Evolutionary conservation across 1,140 invertebrate species (phyloP), one percentile per base, ranked within the genome.

Genomic region (Zaprionus davidi): DNA sequence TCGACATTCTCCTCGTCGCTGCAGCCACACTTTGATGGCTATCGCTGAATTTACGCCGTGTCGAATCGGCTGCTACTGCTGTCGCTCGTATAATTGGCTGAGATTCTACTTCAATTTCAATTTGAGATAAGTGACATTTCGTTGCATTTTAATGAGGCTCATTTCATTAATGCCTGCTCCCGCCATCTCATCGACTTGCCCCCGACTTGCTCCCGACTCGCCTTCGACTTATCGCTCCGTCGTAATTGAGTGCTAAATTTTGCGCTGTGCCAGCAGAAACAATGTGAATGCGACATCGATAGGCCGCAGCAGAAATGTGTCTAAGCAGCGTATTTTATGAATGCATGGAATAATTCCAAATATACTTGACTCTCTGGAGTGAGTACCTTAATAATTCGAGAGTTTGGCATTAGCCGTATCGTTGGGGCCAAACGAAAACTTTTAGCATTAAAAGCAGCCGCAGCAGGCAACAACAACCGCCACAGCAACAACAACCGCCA

Each of bases 121-220:
- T 90, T 90, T 90, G 79, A 90, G 85, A 90, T 90, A 90, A 88
- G 82, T 90, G 79, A 90, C 86, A 90, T 90, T 90, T 90, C 86
- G 85, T 90, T 90, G 85, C 85, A 90, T 90, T 90, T 90, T 90
- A 90, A 90, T 90, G 85, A 90, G 85, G 71, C 80, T 80, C 82
- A 85, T 82, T 90, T 78, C 70, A 69, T 78, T 76, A 78, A 78
- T 78, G 76, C 58, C 2, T 24, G 46, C 46, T 28, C 28, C 55
- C 44, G 44, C 15, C 17, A 73, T 44, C 13, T 60, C 70, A 51
- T 62, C 49, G 56, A 75, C 63, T 68, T 66, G 46, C 17, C 26
- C 26, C 41, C 36, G 13, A 38, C 59, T 55, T 70, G 74, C 66
- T 71, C 51, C 63, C 53, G 57, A 71, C 41, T 24, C 55, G 15